Evolutionary conservation across 92 coral and sea anemone species (phyloP).

Genomic region (Actinostola sp.): DNA sequence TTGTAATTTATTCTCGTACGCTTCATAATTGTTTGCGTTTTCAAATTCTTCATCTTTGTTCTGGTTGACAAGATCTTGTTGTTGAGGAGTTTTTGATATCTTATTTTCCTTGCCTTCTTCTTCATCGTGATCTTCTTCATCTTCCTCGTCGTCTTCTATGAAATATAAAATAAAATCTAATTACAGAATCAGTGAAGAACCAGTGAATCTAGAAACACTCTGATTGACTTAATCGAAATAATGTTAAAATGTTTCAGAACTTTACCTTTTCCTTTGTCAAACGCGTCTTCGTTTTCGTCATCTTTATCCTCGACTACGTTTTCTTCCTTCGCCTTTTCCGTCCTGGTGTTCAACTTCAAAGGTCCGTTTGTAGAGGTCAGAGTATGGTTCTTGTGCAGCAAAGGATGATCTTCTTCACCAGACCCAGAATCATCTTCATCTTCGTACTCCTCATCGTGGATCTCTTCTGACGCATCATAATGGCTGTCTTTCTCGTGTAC

Average conservation of each 20-base stretch:
- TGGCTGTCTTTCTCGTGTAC: not conserved
- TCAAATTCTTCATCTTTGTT: not conserved
- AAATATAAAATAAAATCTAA: too few relatives aligned
- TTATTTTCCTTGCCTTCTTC: not conserved
- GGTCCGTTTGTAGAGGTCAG: slow-evolving; percentile 5
- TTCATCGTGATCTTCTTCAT: not conserved
- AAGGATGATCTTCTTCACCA: not conserved
- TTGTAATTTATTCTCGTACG: too few relatives aligned
- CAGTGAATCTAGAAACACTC: too few relatives aligned
- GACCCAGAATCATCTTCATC: slow-evolving; percentile 8
- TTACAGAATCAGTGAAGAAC: too few relatives aligned
- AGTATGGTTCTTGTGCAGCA: slow-evolving; percentile 5
- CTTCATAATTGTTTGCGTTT: not conserved
- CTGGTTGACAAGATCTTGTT: not conserved
- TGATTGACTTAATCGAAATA: not conserved
- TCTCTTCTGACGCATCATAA: not conserved
- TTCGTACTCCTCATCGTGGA: not conserved
- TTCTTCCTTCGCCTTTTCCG: not conserved
- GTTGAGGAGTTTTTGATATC: not conserved
- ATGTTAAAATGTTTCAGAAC: too few relatives aligned
- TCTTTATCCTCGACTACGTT: too few relatives aligned
- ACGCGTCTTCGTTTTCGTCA: slow-evolving; percentile 1
- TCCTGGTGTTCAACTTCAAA: not conserved
- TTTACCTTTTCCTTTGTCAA: slow-evolving; percentile 1
- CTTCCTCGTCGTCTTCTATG: not conserved